A percentile compares a stretch with the other conserved stretches of the same genome.
Evolutionary conservation across 2,113 vertebrate genomes (phyloP).

Genomic region (Ophthalmolycus amberensis): DNA sequence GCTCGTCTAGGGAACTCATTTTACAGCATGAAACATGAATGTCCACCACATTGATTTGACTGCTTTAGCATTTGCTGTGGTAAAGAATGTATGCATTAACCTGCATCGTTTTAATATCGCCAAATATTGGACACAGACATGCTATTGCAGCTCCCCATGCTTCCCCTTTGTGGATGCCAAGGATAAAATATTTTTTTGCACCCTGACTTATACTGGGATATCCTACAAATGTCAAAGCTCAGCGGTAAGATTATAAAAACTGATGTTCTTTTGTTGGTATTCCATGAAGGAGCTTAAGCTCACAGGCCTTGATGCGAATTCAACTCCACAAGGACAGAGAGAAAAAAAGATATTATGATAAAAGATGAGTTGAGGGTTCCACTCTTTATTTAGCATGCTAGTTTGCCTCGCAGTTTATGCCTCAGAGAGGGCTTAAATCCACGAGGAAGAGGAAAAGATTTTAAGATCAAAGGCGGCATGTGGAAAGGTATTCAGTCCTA

Average conservation of each 20-base stretch:
- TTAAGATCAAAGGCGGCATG: slow-evolving; percentile 56
- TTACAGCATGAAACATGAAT: background rate
- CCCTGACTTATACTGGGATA: background rate
- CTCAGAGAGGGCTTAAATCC: slow-evolving; percentile 42
- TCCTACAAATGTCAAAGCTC: slow-evolving; percentile 13
- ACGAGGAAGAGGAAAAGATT: slow-evolving; percentile 30
- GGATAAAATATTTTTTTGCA: background rate
- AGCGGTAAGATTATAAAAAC: slow-evolving; percentile 20
- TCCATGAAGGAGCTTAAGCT: slow-evolving; percentile 23
- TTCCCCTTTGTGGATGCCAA: background rate
- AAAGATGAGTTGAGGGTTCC: slow-evolving; percentile 52
- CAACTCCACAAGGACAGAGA: slow-evolving; percentile 34
- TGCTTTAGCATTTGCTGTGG: background rate
- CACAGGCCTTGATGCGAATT: slow-evolving; percentile 31
- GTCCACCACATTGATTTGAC: background rate
- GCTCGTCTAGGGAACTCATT: background rate
- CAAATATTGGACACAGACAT: background rate
- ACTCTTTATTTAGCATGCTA: slow-evolving; percentile 56
- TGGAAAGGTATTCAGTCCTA: slow-evolving; percentile 50
- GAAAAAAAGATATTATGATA: slow-evolving; percentile 26
- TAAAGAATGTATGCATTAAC: background rate
- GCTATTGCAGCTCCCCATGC: background rate
- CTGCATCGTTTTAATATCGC: background rate
- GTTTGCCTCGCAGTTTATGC: slow-evolving; percentile 38
- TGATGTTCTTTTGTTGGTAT: slow-evolving; percentile 51